Conservation (phyloP, 2,113 vertebrate genomes). For the Anhinga rufa region DNA sequence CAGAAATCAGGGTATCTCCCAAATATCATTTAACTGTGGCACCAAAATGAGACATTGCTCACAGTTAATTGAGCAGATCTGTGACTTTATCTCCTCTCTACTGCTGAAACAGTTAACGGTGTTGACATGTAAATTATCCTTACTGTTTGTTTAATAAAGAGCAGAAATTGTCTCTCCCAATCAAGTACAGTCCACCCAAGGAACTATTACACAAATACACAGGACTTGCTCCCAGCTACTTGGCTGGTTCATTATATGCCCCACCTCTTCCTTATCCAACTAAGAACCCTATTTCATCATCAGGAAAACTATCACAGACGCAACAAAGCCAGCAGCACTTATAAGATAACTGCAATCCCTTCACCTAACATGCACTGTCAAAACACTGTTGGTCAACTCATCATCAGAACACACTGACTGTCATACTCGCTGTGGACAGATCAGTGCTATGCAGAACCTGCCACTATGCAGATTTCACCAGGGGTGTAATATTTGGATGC, state of each 20-base stretch:
- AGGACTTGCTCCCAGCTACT: conserved; percentile 5
- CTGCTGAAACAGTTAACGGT: conserved; percentile 30
- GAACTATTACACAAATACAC: conserved; percentile 12
- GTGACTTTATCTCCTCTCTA: neutral
- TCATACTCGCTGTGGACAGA: neutral
- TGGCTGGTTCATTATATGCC: conserved; percentile 1
- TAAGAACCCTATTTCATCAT: conserved; percentile 14
- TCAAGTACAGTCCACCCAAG: conserved; percentile 15
- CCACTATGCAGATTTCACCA: neutral
- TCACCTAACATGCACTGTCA: neutral
- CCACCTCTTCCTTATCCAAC: conserved; percentile 28
- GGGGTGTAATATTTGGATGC: neutral
- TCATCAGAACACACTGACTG: rapidly evolving
- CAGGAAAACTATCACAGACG: neutral
- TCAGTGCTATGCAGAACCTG: neutral
- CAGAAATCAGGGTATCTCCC: neutral
- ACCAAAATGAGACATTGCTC: conserved; percentile 9
- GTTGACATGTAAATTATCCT: conserved; percentile 36
- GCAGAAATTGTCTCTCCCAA: neutral
- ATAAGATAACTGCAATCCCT: neutral
- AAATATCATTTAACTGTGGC: neutral
- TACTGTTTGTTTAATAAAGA: conserved; percentile 7
- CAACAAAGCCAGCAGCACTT: neutral
- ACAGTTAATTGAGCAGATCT: neutral
- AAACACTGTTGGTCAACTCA: neutral